Conservation (phyloP, 2,888 invertebrate species). For the Fragum whitleyi region DNA sequence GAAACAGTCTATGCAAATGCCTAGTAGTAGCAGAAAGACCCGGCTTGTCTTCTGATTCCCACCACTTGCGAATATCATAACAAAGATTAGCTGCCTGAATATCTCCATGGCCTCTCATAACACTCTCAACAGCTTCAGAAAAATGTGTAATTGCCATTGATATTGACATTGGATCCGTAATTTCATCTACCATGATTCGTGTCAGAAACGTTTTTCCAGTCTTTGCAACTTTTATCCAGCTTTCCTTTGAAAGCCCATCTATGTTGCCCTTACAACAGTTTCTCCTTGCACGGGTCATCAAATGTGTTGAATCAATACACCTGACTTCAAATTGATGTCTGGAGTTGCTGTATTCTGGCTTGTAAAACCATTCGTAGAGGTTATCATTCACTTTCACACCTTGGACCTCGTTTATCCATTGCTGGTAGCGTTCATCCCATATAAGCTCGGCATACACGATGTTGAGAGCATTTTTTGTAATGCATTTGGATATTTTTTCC, state of each 20-base stretch:
- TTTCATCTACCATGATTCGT: slow-evolving; percentile 56
- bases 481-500: slow-evolving; percentile 26
- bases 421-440: slow-evolving; percentile 32
- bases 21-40: too few relatives aligned
- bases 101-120: too few relatives aligned
- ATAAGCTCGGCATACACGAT: slow-evolving; percentile 43
- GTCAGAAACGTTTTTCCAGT: slow-evolving; percentile 46
- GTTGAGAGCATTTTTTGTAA: slow-evolving; percentile 48
- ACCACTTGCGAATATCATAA: too few relatives aligned
- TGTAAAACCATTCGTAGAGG: slow-evolving; percentile 48
- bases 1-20: too few relatives aligned
- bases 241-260: slow-evolving; percentile 42
- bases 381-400: slow-evolving; percentile 33
- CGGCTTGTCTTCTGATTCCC: too few relatives aligned
- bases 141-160: slow-evolving; percentile 58
- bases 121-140: slow-evolving; percentile 44
- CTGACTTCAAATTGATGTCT: slow-evolving; percentile 55
- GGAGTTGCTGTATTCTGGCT: slow-evolving; percentile 43
- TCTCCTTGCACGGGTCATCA: slow-evolving; percentile 50
- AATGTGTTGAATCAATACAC: slow-evolving; percentile 59
- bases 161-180: slow-evolving; percentile 60
- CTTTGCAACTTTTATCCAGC: slow-evolving; percentile 55
- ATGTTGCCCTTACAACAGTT: slow-evolving; percentile 49
- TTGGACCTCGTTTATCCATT: slow-evolving; percentile 24
- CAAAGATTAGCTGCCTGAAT: too few relatives aligned